Conservation (phyloP, 2,888 invertebrate species). For the Hypselothyrea guttata region DNA sequence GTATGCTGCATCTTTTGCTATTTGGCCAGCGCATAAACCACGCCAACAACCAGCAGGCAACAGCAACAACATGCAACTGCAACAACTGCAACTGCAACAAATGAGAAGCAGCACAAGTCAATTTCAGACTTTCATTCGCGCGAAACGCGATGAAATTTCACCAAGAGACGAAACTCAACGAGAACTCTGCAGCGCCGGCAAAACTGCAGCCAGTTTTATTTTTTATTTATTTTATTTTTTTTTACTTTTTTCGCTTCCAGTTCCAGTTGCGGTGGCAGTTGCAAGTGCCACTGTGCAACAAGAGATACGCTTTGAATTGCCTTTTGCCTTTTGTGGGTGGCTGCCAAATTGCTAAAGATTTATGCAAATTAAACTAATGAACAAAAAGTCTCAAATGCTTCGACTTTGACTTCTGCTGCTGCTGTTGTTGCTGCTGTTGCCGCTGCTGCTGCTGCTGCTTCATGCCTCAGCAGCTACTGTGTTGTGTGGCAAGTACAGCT, state of each 20-base stretch:
- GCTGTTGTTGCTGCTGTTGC: slow-evolving; percentile 9
- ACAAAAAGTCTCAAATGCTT: slow-evolving; percentile 66
- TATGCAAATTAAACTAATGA: slow-evolving; percentile 76
- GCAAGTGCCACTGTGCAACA: slow-evolving; percentile 5
- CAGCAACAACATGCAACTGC: slow-evolving; percentile 29
- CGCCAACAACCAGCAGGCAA: slow-evolving; percentile 34
- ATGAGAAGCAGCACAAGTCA: slow-evolving; percentile 78
- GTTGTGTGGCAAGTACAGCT: slow-evolving; percentile 29
- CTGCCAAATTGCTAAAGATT: slow-evolving; percentile 54
- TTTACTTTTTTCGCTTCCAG: no score
- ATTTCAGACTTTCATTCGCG: slow-evolving; percentile 80
- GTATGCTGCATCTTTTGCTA: slow-evolving; percentile 19
- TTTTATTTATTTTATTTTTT: slow-evolving; percentile 17
- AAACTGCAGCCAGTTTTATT: slow-evolving; percentile 23
- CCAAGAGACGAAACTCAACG: slow-evolving; percentile 39
- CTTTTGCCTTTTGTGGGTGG: slow-evolving; percentile 38
- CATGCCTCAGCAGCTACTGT: neutral
- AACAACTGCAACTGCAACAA: slow-evolving; percentile 45
- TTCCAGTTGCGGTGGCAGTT: slow-evolving; percentile 17
- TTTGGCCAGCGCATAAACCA: slow-evolving; percentile 63
- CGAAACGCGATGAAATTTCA: slow-evolving; percentile 79
- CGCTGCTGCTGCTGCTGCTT: slow-evolving; percentile 7
- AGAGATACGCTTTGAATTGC: neutral
- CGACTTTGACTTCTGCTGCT: slow-evolving; percentile 39
- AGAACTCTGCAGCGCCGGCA: slow-evolving; percentile 35